Percentiles rank a stretch among this genome's conserved stretches.
Conservation (phyloP, 1,140 invertebrate genomes). For the Zaprionus taronus region DNA sequence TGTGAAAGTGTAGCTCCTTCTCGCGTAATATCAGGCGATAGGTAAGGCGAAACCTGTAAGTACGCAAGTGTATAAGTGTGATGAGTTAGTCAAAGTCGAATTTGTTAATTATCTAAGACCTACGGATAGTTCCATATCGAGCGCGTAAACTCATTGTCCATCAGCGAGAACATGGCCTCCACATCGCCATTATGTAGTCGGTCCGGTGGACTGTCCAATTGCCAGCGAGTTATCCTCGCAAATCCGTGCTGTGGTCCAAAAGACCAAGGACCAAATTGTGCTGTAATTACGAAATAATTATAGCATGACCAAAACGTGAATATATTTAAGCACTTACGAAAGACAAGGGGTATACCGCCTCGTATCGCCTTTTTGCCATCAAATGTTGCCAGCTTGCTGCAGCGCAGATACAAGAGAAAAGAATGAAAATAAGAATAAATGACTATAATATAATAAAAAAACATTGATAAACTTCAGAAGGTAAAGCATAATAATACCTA, state of each 20-base stretch:
- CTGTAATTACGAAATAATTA: slow-evolving; percentile 85
- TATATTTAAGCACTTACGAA: slow-evolving; percentile 91
- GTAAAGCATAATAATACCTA: too few species aligned
- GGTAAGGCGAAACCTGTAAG: slow-evolving; percentile 90
- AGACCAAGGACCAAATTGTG: slow-evolving; percentile 97
- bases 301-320: neutral
- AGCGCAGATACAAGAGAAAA: slow-evolving; percentile 52
- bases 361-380: slow-evolving; percentile 97
- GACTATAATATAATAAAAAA: too few species aligned
- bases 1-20: slow-evolving; percentile 96
- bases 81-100: too few species aligned
- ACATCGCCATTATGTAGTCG: slow-evolving; percentile 94
- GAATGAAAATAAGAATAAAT: neutral
- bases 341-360: slow-evolving; percentile 97
- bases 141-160: slow-evolving; percentile 96
- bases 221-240: slow-evolving; percentile 95
- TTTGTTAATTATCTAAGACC: slow-evolving; percentile 60
- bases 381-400: slow-evolving; percentile 96
- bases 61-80: neutral
- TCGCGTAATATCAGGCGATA: slow-evolving; percentile 95
- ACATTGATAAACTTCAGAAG: too few species aligned
- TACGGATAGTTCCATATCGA: slow-evolving; percentile 97
- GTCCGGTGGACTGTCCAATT: slow-evolving; percentile 94
- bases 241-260: slow-evolving; percentile 97
- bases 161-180: slow-evolving; percentile 95